Base-by-base conservation (phyloP, 2,113 vertebrate genomes). In the Campylorhamphus procurvoides region DNA sequence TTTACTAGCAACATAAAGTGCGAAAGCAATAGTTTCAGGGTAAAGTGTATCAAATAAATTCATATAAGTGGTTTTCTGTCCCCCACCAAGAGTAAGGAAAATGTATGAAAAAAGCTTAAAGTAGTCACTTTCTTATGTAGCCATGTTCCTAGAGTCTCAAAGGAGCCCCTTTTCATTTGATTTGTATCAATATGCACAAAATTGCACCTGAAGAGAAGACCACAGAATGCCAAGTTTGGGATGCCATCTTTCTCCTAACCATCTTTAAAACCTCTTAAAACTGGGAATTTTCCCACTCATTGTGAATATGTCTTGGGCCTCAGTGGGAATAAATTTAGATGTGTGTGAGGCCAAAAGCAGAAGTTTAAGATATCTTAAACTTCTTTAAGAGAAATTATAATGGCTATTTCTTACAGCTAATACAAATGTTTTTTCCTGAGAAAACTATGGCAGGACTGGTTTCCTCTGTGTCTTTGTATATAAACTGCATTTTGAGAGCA, bases 401-500 rank as follows among this genome's bases (percentile, higher is more conserved):
- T 69, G 28, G 3, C 9, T 87, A 5, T 52, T 82, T 81, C n/a
- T 75, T 50, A n/a, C 15, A 59, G 44, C 1, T 29, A 79, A 82
- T 67, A 35, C 1, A 6, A 76, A 66, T 42, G 6, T 39, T 84
- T 53, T 75, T 75, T 24, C 2, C 9, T 28, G 14, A 44, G 10
- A 78, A 84, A 89, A 60, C 18, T 7, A 37, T 29, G 67, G 18
- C 31, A 85, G 28, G 73, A 46, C n/a, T 92, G 78, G 27, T 82
- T 96, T 94, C 67, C 67, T 97, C 85, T 95, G 79, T 79, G 46
- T 74, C 52, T 84, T 86, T 91, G 59, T 81, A 46, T 19, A 31
- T 28, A 90, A 94, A 89, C n/a, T 14, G 47, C 28, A 72, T 89
- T 89, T 20, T 91, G 46, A 75, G 22, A 84, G 33, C 19, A 6